Evolutionary conservation across 2,888 invertebrate species (phyloP), one percentile per base, ranked within the genome.

Genomic region (Drosophila emarginata): DNA sequence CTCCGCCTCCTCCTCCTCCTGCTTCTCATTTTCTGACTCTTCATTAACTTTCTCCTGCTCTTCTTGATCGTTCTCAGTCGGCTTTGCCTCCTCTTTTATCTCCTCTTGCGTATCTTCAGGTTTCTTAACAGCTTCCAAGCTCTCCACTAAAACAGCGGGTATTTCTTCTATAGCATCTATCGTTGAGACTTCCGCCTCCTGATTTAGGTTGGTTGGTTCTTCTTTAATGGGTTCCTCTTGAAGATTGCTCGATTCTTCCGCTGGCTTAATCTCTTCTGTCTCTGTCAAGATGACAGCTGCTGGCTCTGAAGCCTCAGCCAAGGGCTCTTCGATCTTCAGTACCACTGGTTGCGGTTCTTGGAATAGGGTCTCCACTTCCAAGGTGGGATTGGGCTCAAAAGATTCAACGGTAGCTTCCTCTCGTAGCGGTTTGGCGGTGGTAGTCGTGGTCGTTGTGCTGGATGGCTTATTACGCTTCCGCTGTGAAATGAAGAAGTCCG

Each of bases 161-260:
- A 88, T 88, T 36, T 89, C 82, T 45, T 81, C 80, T 26, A 80
- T 65, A 11, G 86, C 89, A 72, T 89, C 89, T 32, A 90, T 67
- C 28, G 78, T 81, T 60, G 67, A 61, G 5, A 69, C 15, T 26
- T 84, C 60, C 1, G 61, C 64, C 11, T 45, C 18, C 12, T 45
- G 45, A 12, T 21, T 12, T 18, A 18, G 26, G 26, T 6, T 18
- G 3, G 45, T 11, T 11, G 15, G 9, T 15, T 15, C 40, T 11
- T 45, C 40, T 9, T 15, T 18, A 1, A 50, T 56, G 4, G 54
- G 39, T 4, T 53, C 21, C 7, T 57, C 39, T 4, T 28, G 28
- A 28, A 6, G 1, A 4, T 28, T 6, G 4, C 1, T 28, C 28
- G 32, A 11, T 9, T 32, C 32, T 9, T 37, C 28, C 39, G 64